Base-by-base conservation (phyloP, 2,797 vertebrate genomes). In the Erethizon dorsatum region DNA sequence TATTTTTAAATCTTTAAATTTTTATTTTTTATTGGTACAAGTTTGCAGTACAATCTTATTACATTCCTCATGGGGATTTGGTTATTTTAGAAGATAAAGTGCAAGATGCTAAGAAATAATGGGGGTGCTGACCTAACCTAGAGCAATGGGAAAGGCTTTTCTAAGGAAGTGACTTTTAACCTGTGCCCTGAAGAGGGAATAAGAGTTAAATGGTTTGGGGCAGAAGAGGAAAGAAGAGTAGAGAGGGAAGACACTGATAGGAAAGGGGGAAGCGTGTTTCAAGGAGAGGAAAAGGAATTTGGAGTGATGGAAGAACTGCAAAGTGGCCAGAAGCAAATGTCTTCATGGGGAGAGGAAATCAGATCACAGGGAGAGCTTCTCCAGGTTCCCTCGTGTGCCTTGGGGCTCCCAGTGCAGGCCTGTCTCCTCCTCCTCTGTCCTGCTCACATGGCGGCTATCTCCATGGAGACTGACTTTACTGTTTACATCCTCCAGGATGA, bases 71-170 rank as follows among this genome's bases (percentile, higher is more conserved):
- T 71, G 69, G 18, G 69, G 37, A 71, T 18, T 71, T 41, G 37
- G 20, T 71, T 71, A 41, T 41, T 71, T 83, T 65, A 59, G 54
- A 57, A 17, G 89, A 75, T 94, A 85, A 95, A 92, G 54, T 18
- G 67, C 18, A 57, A 8, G 2, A 14, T 80, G 13, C 28, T 83
- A 86, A 87, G 82, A 65, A 75, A 88, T 7, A 45, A 17, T 52
- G 18, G 9, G 10, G 28, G 45, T 7, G 47, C 37, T 90, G 69
- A 78, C 41, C 52, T 77, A 82, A 24, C 15, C 83, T 8, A 20
- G 47, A 65, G 20, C 67, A 61, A 26, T 22, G 77, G 63, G 90
- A 91, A 50, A 86, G 26, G 47, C 24, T 73, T 83, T 96, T 61
- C 65, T 73, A 47, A 54, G 88, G 17, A 82, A 69, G 22, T 45